Conservation (phyloP, 1,140 invertebrate genomes). For the Lerema accius region DNA sequence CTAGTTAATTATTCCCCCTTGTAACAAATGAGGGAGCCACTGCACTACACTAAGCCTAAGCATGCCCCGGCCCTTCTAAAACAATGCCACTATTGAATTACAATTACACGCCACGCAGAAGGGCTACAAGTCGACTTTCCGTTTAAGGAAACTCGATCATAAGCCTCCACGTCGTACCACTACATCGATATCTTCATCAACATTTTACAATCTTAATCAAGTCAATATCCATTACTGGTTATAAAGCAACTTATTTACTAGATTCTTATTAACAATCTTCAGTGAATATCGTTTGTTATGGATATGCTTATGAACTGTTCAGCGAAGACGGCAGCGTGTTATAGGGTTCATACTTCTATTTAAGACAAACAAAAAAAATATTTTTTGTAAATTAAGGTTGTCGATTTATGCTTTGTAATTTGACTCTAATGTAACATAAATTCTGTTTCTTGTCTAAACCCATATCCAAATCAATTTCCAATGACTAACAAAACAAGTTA, state of each 20-base stretch:
- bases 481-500: too few species aligned
- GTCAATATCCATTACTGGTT: not conserved
- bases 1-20: slow-evolving; percentile 22
- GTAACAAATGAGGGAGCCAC: slow-evolving; percentile 5
- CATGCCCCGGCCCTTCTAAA: slow-evolving; percentile 19
- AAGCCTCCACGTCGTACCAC: slow-evolving; percentile 5
- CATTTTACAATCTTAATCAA: not conserved
- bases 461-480: too few species aligned
- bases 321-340: too few species aligned
- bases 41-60: slow-evolving; percentile 24
- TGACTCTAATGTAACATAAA: too few species aligned
- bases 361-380: too few species aligned
- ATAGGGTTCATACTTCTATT: too few species aligned
- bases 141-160: slow-evolving; percentile 51
- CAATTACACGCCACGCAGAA: slow-evolving; percentile 37
- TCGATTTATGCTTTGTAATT: too few species aligned
- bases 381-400: too few species aligned
- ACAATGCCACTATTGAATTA: slow-evolving; percentile 35
- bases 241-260: not conserved
- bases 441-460: too few species aligned
- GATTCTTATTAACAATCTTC: too few species aligned
- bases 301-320: too few species aligned
- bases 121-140: slow-evolving; percentile 33
- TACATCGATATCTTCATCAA: not conserved
- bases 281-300: too few species aligned